Base-by-base conservation (phyloP, 2,113 vertebrate species). In the Scytalopus superciliaris region DNA sequence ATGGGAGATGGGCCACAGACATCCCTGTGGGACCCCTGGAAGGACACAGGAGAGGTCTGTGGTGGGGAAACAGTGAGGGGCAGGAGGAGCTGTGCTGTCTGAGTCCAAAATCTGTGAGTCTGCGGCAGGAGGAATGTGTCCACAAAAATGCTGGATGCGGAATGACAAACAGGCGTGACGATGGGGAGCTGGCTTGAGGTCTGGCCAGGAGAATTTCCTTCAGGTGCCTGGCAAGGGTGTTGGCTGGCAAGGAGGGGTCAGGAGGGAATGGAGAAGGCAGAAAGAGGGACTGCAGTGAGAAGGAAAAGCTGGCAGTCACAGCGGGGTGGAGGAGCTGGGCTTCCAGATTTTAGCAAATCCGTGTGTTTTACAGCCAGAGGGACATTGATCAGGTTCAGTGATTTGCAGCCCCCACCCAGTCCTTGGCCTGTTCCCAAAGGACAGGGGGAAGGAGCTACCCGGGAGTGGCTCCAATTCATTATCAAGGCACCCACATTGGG, bases 121-220 rank as follows among this genome's bases (percentile, higher is more conserved):
- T 28, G 1, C 12, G 23, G 33, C 3, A 47, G 59, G 17, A 85
- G 35, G 13, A 74, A 14, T 2, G 53, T 2, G 5, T 27, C 62
- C 79, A 10, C 50, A 25, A 10, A 80, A 59, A 44, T 14, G 28
- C 33, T 52, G 84, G 70, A 28, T 6, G 15, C 62, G 63, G 73
- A 42, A 31, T 10, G 40, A 6, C 0, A 0, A 55, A 59, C 19
- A 42, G 73, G 72, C 70, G 59, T 50, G 45, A 19, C 1, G 2
- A 24, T 11, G 47, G 73, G 85, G 75, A 86, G 52, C 52, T 87
- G 56, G 19, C 45, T 30, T 6, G 39, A 31, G 52, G 18, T 73
- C 80, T 49, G 47, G 35, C 53, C 68, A 19, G 44, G 44, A 69
- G 49, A 0, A 47, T 53, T 53, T 31, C 17, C 3, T 24, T 25